Evolutionary conservation across 2,113 vertebrate species (phyloP), one percentile per base, ranked within the genome.

Genomic region (Euleptes europaea): DNA sequence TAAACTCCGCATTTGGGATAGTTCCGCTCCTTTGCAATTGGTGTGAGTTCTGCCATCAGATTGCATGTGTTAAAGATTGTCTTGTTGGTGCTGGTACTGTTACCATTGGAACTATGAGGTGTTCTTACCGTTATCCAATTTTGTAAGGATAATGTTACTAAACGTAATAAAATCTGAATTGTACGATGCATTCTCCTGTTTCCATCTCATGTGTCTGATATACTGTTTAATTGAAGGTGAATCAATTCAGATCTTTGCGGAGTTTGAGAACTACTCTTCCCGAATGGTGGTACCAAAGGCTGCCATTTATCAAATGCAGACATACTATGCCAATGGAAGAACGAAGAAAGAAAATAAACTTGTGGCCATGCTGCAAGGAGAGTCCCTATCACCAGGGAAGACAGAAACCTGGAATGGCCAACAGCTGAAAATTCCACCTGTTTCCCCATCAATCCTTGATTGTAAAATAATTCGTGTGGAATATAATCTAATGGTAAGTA

Each of bases 301-400:
- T 87, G 95, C 99, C 96, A 98, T 99, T 97, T 99, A 99, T 97
- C 99, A 99, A 97, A 99, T 98, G 1, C 99, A 99, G 97, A 98
- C 98, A 95, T 99, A 99, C 88, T 99, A 98, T 93, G 99, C 99
- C 97, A 99, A 99, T 98, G 99, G 99, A 94, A 99, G 99, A 97
- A 98, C 98, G 97, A 99, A 99, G 98, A 98, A 99, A 95, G 98
- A 99, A 54, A 99, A 97, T 89, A 98, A 99, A 91, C 97, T 99
- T 83, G 97, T 99, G 93, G 98, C 99, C 91, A 99, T 96, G 93
- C 95, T 99, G 28, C 97, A 98, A 72, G 99, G 99, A 44, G 99
- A 99, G n/a, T 99, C 99, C 2, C 93, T 99, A 92, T 98, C 98
- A 2, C 98, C 98, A 42, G 99, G 99, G 83, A 99, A 99, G 95